phyloP scores from a whole-genome alignment of 1,140 invertebrate genomes.

The Prorops nasuta region DNA sequence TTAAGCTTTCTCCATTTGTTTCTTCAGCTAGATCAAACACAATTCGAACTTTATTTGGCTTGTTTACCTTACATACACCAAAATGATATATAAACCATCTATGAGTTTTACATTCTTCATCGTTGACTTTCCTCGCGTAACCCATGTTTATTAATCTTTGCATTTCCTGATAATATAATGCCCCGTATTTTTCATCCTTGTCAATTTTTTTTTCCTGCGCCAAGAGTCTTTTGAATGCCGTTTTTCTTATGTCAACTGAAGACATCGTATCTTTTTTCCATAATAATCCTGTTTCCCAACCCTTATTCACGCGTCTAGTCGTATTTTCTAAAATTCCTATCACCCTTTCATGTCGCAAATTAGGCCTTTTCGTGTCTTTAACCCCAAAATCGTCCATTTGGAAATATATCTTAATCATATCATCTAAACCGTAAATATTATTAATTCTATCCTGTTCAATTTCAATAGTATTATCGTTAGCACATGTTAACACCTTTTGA shows the following conservation, averaged over 20 bases:
- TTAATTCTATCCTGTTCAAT: not conserved
- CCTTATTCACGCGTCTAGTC: not conserved
- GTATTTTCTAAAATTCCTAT: not conserved
- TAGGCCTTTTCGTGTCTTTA: not conserved
- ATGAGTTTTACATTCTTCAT: not conserved
- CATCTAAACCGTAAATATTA: not conserved
- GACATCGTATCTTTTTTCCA: constrained; percentile 4
- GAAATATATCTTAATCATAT: constrained; percentile 1
- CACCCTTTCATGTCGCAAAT: not conserved
- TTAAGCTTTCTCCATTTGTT: constrained; percentile 7
- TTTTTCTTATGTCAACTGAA: constrained; percentile 6
- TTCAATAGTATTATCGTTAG: not conserved
- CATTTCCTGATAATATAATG: constrained; percentile 15
- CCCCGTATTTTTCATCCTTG: constrained; percentile 2
- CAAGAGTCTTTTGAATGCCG: constrained; percentile 5
- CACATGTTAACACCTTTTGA: not conserved
- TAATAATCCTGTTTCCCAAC: constrained; percentile 22
- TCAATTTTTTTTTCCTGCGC: constrained; percentile 12
- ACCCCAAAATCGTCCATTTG: not conserved
- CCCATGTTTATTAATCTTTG: constrained; percentile 13
- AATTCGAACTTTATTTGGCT: constrained; percentile 29
- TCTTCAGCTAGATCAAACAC: constrained; percentile 30
- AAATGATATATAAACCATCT: constrained; percentile 39
- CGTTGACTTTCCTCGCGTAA: constrained; percentile 17
- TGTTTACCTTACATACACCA: constrained; percentile 27